Conservation (phyloP, 2,113 vertebrate species). For the Tamias sibiricus region DNA sequence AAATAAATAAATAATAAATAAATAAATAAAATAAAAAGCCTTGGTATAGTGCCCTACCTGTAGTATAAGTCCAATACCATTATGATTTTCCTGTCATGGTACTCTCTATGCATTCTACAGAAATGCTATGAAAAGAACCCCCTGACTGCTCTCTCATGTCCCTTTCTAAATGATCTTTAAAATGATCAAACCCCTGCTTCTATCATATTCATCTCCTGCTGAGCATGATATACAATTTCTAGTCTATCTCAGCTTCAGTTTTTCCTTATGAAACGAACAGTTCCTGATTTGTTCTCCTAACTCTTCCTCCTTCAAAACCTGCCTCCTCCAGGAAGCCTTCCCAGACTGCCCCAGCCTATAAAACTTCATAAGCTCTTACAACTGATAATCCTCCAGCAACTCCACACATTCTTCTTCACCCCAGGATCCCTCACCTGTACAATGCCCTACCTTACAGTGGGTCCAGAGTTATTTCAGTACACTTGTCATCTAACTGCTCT, state of each 20-base stretch:
- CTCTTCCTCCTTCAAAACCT: not conserved
- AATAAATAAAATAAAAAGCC: not conserved
- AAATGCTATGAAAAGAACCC: not conserved
- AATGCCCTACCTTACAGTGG: not conserved
- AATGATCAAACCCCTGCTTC: not conserved
- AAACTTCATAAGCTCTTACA: not conserved
- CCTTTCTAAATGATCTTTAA: not conserved
- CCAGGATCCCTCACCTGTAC: not conserved
- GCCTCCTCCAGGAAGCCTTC: not conserved
- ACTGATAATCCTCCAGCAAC: not conserved
- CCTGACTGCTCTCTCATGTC: not conserved
- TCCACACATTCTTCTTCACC: not conserved
- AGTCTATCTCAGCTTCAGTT: not conserved
- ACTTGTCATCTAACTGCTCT: not conserved
- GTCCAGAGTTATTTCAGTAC: not conserved
- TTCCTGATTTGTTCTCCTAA: not conserved
- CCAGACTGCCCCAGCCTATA: not conserved
- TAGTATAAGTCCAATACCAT: not conserved
- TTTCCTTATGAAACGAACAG: slow-evolving; percentile 34
- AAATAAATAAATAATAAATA: no score
- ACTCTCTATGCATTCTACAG: not conserved
- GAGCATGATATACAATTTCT: not conserved
- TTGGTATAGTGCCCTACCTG: not conserved
- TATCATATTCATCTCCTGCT: not conserved
- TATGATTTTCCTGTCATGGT: not conserved